Base-by-base conservation (phyloP, 2,113 vertebrate genomes). In the Grantiella picta region DNA sequence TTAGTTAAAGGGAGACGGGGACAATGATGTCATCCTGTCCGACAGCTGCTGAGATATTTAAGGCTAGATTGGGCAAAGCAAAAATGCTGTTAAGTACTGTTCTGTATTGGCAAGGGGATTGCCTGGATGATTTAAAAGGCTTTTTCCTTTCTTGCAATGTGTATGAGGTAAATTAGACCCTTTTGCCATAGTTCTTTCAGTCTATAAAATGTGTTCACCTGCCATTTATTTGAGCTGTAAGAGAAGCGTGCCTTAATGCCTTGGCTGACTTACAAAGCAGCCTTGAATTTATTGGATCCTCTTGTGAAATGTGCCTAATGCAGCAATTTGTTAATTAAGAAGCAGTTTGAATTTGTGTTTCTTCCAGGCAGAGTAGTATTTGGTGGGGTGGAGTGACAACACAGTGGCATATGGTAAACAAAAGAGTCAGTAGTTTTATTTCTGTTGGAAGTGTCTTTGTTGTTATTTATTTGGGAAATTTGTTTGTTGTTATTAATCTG, bases 151-250 rank as follows among this genome's bases (percentile, higher is more conserved):
- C 92, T 90, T 91, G 90, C 70, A 49, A 1, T 56, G 76, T 36
- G 29, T 70, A 33, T 93, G 72, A 96, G 86, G 88, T 93, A 93
- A 96, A 94, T 94, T 82, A 90, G 90, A 86, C 64, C 64, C 65
- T 75, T 75, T 90, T 95, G 76, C 90, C 49, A 7, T 76, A 69
- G 56, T 94, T 92, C 80, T 95, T 90, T 57, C 72, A 92, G 93
- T 96, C 86, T 94, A 50, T 96, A 89, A 90, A 95, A 92, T 38
- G n/a, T 84, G 89, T 92, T 96, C 95, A 92, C 95, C 90, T 95
- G 83, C 88, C 69, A 60, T 95, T 90, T 93, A 59, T 94, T 91
- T 79, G 66, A n/a, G 56, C 72, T 93, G 72, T 75, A 92, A 93
- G 91, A 92, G 85, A 90, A 80, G 64, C 82, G 70, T 81, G 82